Evolutionary conservation across 2,113 vertebrate species (phyloP), one percentile per base, ranked within the genome.

Genomic region (Caloenas nicobarica): DNA sequence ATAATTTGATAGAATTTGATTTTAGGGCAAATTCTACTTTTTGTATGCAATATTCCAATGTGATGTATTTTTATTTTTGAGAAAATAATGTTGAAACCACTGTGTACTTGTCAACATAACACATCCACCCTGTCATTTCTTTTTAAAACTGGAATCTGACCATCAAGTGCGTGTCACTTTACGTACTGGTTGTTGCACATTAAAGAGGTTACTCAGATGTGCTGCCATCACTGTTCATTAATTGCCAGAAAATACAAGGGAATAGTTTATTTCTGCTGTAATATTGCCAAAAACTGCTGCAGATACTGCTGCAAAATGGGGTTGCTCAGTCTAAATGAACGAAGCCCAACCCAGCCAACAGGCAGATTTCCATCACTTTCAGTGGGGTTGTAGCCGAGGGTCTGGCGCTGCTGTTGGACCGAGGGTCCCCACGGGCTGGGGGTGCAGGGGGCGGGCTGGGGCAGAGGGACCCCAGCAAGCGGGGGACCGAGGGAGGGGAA

Each of bases 11-110:
- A 97, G 91, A 95, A 91, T 96, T 97, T 98, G 93, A 96, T 98
- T 97, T 97, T 97, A 97, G 76, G 92, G 91, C 78, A 94, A 96
- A 96, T 89, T 94, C 92, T 97, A 97, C 96, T 95, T 98, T 98
- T 97, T 96, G 96, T 98, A 98, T 94, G 90, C 85, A 1, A 90
- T 96, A 91, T 93, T 86, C 81, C 8, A 7, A 92, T 88, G 95
- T 94, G 91, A 51, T 93, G 87, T 94, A 87, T 91, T 97, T 97
- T 97, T 97, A 96, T 96, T 97, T 97, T 97, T 95, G 88, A 96
- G 92, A 93, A 70, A 94, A 94, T 78, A 78, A 65, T 82, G 88
- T 96, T 92, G 94, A 93, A 95, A 90, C 87, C 92, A 89, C 89
- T 92, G 28, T 95, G 70, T 91, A 84, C 51, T 93, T 96, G 90